Base-by-base conservation (phyloP, 2,113 vertebrate genomes). In the Cardinalis cardinalis region DNA sequence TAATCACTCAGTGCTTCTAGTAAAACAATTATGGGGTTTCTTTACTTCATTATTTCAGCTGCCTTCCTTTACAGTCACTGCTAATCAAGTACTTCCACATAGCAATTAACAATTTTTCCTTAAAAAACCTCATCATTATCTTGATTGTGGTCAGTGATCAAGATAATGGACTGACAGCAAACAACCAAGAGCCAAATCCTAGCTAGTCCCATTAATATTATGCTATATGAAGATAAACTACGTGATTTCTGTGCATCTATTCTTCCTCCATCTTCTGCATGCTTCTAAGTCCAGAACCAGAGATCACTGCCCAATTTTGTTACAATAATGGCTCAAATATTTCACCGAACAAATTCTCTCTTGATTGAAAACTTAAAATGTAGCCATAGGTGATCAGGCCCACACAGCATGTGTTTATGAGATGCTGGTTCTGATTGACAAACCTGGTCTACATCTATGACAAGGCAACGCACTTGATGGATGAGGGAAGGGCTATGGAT, bases 381-480 rank as follows among this genome's bases (percentile, higher is more conserved):
- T 21, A 44, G 28, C n/a, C 38, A 19, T 3, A 38, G 16, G 24
- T n/a, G 10, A 44, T 52, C 24, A 52, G 29, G 8, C 24, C 16
- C 14, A 80, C 52, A 28, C 24, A 65, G 23, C 19, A n/a, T 5
- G 28, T 36, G 19, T 38, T 65, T 38, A 25, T 79, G 44, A 46
- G 40, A 18, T 31, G 19, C 8, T 52, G 19, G n/a, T 18, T 44
- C 44, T 66, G 38, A 31, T 3, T 52, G 52, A 59, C 38, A 52
- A 38, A 52, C 19, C 13, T 59, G 15, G 15, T n/a, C 28, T 44
- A 28, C 0, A 1, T 17, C 15, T 38, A 17, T 59, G 38, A 59
- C 9, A 38, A 25, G 10, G 16, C 20, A 32, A 73, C 0, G 0
- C n/a, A 38, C 10, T 43, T n/a, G 9, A 52, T 29, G 38, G 13